Conservation (phyloP, 2,888 invertebrate genomes). For the Plagodis pulveraria region DNA sequence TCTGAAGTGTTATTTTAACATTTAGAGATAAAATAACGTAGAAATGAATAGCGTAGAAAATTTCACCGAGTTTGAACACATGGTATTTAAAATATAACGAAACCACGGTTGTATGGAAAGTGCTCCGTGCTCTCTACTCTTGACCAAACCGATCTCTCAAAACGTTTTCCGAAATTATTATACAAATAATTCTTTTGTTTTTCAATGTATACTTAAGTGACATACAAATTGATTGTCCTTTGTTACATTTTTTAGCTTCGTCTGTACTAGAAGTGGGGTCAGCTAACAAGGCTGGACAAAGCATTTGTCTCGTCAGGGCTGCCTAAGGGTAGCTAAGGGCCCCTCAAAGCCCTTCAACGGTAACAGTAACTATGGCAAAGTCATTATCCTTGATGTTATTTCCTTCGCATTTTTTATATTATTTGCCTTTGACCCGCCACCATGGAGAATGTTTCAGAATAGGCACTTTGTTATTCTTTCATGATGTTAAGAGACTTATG, state of each 20-base stretch:
- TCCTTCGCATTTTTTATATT: slow-evolving; percentile 14
- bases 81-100: too few species aligned
- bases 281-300: slow-evolving; percentile 28
- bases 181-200: neutral
- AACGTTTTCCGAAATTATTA: neutral
- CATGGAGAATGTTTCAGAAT: neutral
- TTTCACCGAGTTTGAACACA: too few species aligned
- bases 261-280: slow-evolving; percentile 20
- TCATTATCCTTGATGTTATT: slow-evolving; percentile 19
- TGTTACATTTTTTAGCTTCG: too few species aligned
- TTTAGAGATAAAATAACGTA: too few species aligned
- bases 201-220: neutral
- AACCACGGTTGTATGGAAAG: too few species aligned
- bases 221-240: too few species aligned
- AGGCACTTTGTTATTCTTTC: too few species aligned
- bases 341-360: slow-evolving; percentile 3
- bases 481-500: too few species aligned
- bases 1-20: too few species aligned
- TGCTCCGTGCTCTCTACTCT: too few species aligned
- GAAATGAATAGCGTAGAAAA: too few species aligned
- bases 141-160: too few species aligned
- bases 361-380: slow-evolving; percentile 18
- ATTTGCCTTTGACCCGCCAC: slow-evolving; percentile 3
- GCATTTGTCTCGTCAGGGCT: slow-evolving; percentile 29
- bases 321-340: slow-evolving; percentile 12